Base-by-base conservation (phyloP, 2,113 vertebrate genomes). In the Ceyx cyanopectus region DNA sequence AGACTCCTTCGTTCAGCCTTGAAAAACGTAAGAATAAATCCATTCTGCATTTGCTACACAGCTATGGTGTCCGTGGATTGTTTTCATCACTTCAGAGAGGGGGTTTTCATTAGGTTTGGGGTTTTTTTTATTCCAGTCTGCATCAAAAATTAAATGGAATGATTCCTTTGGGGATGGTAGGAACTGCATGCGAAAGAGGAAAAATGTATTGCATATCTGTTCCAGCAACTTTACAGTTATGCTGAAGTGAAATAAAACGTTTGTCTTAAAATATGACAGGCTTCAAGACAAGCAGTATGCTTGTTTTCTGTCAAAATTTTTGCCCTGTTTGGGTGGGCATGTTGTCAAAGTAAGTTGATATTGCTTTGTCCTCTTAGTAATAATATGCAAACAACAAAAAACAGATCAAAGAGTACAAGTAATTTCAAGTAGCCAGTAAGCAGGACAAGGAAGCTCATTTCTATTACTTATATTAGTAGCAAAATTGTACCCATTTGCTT, bases 11-110 rank as follows among this genome's bases (percentile, higher is more conserved):
- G 8, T 16, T 95, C 97, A 95, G 66, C 96, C 76, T 84, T 98
- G 90, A 97, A 94, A 97, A 98, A 98, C 50, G 98, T 98, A 98
- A 98, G 98, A 84, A 69, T 83, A 75, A 89, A 68, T 70, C 19
- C 30, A 80, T 79, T 88, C 63, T 60, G 53, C 21, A 53, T 67
- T 63, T 82, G 18, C 43, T 69, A 40, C 18, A 19, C 2, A 10
- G 32, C 5, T 87, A 22, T 85, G 22, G 6, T 68, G 34, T 86
- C 61, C 75, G 7, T 48, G 43, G 61, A 43, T 77, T 70, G 29
- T 74, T 93, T 58, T 58, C 24, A 14, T 62, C 41, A 62, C 11
- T 54, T 57, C 29, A 46, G 37, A 0, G 0, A 72, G 27, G 20
- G 61, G 46, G 48, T 50, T 50, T 50, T 37, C 10, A 20, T 50